A percentile compares a stretch with the other conserved stretches of the same genome.
Evolutionary conservation across 2,888 invertebrate species (phyloP).

Genomic region (Dasypolia templi): DNA sequence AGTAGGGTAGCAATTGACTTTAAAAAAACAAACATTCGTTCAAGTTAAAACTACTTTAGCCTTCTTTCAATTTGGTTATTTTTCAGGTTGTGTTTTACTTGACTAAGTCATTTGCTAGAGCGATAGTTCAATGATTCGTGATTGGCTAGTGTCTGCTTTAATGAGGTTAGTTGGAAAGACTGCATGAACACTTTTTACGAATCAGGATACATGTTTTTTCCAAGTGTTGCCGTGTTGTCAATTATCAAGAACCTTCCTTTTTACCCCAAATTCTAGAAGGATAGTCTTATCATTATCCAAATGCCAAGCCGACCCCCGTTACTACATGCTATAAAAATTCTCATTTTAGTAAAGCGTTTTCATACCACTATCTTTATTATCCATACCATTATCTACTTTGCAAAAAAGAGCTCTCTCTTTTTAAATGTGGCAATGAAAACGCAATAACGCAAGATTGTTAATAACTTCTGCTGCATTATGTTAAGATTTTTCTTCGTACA

Average conservation of each 20-base stretch:
- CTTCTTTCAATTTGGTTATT: constrained; percentile 30
- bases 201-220: background rate
- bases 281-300: background rate
- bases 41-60: constrained; percentile 31
- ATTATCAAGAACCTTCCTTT: too few relatives aligned
- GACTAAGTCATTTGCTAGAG: background rate
- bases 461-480: constrained; percentile 33
- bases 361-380: too few relatives aligned
- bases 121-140: background rate
- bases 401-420: too few relatives aligned
- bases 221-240: too few relatives aligned
- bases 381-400: too few relatives aligned
- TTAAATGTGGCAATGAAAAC: constrained; percentile 30
- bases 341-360: background rate
- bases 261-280: background rate
- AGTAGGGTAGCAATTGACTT: constrained; percentile 38
- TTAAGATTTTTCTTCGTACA: constrained; percentile 26
- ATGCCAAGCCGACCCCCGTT: background rate
- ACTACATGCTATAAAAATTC: background rate
- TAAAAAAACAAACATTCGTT: constrained; percentile 43
- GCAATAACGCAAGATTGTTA: constrained; percentile 11
- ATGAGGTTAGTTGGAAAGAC: background rate
- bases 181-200: background rate
- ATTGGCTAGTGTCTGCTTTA: background rate
- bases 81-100: constrained; percentile 26